Evolutionary conservation across 2,888 invertebrate genomes (phyloP), one percentile per base, ranked within the genome.

Genomic region (Octonoba sinensis): DNA sequence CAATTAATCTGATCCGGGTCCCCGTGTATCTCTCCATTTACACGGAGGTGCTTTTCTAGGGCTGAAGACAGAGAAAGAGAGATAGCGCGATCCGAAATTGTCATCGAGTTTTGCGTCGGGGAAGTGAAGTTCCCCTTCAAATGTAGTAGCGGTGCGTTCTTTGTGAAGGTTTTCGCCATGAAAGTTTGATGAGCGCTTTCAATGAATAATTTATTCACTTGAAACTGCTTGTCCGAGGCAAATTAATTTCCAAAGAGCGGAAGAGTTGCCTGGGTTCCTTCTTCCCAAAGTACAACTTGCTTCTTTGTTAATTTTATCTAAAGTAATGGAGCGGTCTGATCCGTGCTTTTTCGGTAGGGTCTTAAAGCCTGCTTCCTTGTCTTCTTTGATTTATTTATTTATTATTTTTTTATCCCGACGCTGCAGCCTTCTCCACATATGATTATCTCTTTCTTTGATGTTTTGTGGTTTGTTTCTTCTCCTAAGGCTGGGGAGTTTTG

Each of bases 251-350:
- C 74, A 75, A 82, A 82, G 81, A 82, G 81, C 69, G 67, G 73
- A 62, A 73, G 69, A 74, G 74, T 75, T 74, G 70, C 73, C 66
- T 59, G 51, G 46, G 22, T 57, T 60, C 46, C 47, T 56, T 12
- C 56, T 44, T 49, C 71, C 36, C 49, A 22, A 27, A 36, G 27
- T 49, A 36, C 47, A 46, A 57, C 59, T 47, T 69, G 49, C 49
- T 57, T 70, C 81, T 74, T 82, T 82, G 81, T 82, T 82, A 82
- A 82, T 82, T 82, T 82, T 82, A 82, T 82, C 81, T 70, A 75
- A 82, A 82, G 81, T 82, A 82, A 82, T 82, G 81, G 81, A 74
- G 74, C 74, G 74, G 70, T 59, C 54, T 51, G 51, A n/a, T 64
- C 73, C 60, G 62, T 36, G 73, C 62, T 69, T 73, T 78, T 78